phyloP scores from a whole-genome alignment of 2,888 invertebrate genomes.

The Agonopterix arenella region DNA sequence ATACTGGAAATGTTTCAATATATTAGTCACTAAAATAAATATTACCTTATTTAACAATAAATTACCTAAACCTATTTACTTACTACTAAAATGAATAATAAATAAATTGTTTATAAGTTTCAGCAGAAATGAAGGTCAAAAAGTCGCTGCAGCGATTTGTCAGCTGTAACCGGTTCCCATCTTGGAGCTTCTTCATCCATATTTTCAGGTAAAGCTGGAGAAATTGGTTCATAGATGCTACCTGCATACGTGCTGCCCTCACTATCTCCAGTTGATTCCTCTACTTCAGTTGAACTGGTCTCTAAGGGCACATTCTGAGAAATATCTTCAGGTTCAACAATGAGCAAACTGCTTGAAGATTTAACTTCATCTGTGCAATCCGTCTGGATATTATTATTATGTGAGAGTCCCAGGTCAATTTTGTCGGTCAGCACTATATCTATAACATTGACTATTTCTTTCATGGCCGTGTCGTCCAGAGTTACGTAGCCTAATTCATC shows the following conservation, averaged over 20 bases:
- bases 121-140: conserved; percentile 23
- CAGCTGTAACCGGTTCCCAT: conserved; percentile 19
- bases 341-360: no score
- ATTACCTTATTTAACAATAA: no score
- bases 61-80: no score
- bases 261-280: background rate
- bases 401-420: no score
- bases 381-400: no score
- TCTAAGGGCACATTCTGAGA: background rate
- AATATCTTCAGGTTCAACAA: no score
- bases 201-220: conserved; percentile 32
- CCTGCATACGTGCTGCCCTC: conserved; percentile 9
- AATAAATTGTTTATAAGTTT: background rate
- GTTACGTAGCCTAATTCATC: conserved; percentile 41
- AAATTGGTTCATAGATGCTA: conserved; percentile 44
- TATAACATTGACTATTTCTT: conserved; percentile 31
- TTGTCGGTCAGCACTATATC: conserved; percentile 14
- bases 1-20: no score
- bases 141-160: conserved; percentile 24
- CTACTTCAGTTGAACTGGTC: background rate
- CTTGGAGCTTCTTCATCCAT: conserved; percentile 22
- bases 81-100: no score
- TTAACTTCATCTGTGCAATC: no score
- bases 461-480: conserved; percentile 34
- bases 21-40: no score